Evolutionary conservation across 2,113 vertebrate genomes (phyloP).

Genomic region (Gracilinanus agilis): DNA sequence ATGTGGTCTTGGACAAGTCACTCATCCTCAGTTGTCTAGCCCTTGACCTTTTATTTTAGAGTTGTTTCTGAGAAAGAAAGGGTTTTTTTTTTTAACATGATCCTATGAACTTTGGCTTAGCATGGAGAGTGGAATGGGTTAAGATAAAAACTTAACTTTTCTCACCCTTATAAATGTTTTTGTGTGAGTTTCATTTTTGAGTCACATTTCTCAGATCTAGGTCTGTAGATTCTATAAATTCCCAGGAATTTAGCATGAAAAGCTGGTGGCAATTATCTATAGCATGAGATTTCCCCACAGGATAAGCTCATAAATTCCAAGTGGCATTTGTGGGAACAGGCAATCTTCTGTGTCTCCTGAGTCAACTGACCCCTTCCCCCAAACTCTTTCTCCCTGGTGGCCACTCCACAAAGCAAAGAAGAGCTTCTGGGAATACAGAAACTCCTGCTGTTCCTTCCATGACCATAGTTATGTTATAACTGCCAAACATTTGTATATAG

Average conservation of each 20-base stretch:
- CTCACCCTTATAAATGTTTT: not conserved
- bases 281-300: constrained; percentile 3
- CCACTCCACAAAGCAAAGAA: not conserved
- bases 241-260: not conserved
- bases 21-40: no score
- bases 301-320: not conserved
- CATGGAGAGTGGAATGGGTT: not conserved
- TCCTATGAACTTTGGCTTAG: not conserved
- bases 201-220: constrained; percentile 2
- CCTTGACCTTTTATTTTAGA: no score
- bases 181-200: not conserved
- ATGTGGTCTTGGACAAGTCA: no score
- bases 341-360: not conserved
- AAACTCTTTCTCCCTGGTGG: not conserved
- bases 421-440: not conserved
- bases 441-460: not conserved
- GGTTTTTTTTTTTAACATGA: no score
- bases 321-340: not conserved
- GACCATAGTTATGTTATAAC: not conserved
- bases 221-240: not conserved
- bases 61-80: no score
- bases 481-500: not conserved
- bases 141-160: not conserved
- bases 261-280: not conserved
- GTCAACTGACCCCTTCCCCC: not conserved